Base-by-base conservation (phyloP, 2,113 vertebrate species). In the Gadus macrocephalus region DNA sequence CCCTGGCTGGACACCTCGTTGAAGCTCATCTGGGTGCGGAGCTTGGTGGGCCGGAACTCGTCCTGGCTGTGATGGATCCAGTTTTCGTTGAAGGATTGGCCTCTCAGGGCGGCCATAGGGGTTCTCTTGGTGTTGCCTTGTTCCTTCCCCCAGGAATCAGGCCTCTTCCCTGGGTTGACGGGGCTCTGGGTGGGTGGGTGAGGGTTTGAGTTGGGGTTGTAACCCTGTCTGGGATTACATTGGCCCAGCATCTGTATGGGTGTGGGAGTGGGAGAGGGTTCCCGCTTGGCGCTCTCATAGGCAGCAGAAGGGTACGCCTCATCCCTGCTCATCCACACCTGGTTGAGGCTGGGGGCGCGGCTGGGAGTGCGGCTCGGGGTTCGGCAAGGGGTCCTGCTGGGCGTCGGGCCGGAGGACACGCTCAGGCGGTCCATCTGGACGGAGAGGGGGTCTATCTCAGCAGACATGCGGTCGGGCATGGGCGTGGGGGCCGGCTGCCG, bases 391-490 rank as follows among this genome's bases (percentile, higher is more conserved):
- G 91, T 92, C 70, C 91, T 90, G 70, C 91, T 91, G 3, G 91
- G 91, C 20, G 91, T 92, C 74, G 90, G 90, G 75, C 88, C 85
- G 2, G 89, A 88, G 12, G 86, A 93, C 75, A 99, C 90, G 83
- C 96, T 98, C 74, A 99, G 89, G 81, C 96, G 88, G 74, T 98
- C 96, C 97, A 99, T 98, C 86, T 97, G 95, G 78, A 95, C 90
- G 0, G 94, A 94, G 66, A 99, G 91, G 0, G 96, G 94, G 80
- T 99, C 97, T 25, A 94, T 91, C 0, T 98, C 97, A 0, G 92
- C 91, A 0, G 97, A 96, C 66, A 95, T 93, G n/a, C 95, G 93
- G 81, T 92, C 95, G 38, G 94, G 91, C 86, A 87, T 87, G 0
- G 89, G 83, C 0, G 81, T 92, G 91, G 85, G 83, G 66, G 84